Base-by-base conservation (phyloP, 2,888 invertebrate species). In the Pterobdella sp. region DNA sequence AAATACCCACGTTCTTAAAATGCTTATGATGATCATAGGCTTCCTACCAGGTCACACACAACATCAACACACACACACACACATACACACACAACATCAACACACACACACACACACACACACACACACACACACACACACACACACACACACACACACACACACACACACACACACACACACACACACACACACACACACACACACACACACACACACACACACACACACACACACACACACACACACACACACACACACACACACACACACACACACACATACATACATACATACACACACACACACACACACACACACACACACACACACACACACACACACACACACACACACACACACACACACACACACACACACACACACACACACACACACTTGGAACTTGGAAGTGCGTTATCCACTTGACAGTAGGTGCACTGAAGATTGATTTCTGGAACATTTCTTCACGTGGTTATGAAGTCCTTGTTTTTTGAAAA, bases 191-290 rank as follows among this genome's bases (percentile, higher is more conserved):
- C 31, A 73, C 34, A 73, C 29, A 73, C 14, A 73, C 37, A 73
- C 35, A 69, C 29, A 68, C 14, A 73, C 37, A 73, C 56, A 69
- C 22, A 73, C 31, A 73, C 31, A 73, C 56, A 67, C 32, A 72
- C 32, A 72, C 31, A 68, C 26, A 72, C 32, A 67, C 42, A 72
- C 29, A 72, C 42, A 72, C 29, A 71, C 35, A 72, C 7, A 42
- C 26, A 65, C 7, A 42, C 34, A 67, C 26, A 67, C 34, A 67
- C 7, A 72, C 34, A 67, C 32, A 73, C 4, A 73, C 34, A 73
- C 31, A 71, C n/a, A 70, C 4, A 73, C 42, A 73, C 31, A 71
- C 22, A 73, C 7, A 73, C 42, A 73, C 29, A 68, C 18, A 72
- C 10, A 72, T 35, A 34, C 29, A 69, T 22, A 60, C 36, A 73